These are phyloP conservation scores for Acropora tenuis DNA, from an alignment of 64 coral and sea anemone species.

Conservation along the genomic window DNA sequence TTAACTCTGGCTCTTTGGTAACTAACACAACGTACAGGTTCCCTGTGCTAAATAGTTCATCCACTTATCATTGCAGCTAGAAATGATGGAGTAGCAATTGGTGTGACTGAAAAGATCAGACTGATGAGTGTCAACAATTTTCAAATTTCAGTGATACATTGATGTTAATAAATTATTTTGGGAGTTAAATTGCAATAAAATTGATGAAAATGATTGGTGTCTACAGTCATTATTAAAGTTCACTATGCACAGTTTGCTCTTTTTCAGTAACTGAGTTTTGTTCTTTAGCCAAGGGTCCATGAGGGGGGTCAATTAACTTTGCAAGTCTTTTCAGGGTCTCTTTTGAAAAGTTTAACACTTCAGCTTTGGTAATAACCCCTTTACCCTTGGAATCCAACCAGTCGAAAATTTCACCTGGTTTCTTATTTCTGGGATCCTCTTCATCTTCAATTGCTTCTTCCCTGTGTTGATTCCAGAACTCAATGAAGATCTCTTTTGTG, in stretches of 20 bases:
- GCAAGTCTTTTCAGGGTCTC: constrained; percentile 84
- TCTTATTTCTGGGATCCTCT: constrained; percentile 5
- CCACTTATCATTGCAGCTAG: constrained; percentile 38
- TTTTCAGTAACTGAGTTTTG: not conserved
- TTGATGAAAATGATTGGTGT: not conserved
- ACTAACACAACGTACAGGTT: too few species aligned
- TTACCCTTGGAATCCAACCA: constrained; percentile 44
- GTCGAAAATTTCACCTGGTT: constrained; percentile 63
- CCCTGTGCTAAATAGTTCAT: not conserved
- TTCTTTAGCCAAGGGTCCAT: constrained; percentile 61
- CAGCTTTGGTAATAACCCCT: constrained; percentile 62
- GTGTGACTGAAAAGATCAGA: too few species aligned
- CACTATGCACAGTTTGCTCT: not conserved
- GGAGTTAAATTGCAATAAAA: too few species aligned
- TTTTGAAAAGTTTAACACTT: constrained; percentile 54
- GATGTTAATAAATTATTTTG: too few species aligned
- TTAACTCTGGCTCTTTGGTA: not conserved
- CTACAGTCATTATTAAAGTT: not conserved
- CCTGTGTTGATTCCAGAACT: constrained; percentile 52
- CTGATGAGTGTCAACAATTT: too few species aligned
- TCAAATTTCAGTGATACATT: too few species aligned
- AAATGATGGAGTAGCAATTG: constrained; percentile 63
- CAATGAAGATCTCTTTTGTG: constrained; percentile 64
- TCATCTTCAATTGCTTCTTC: constrained; percentile 59
- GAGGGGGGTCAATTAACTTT: constrained; percentile 80